phyloP scores from a whole-genome alignment of 2,113 vertebrate genomes.

The Taurulus bubalis region DNA sequence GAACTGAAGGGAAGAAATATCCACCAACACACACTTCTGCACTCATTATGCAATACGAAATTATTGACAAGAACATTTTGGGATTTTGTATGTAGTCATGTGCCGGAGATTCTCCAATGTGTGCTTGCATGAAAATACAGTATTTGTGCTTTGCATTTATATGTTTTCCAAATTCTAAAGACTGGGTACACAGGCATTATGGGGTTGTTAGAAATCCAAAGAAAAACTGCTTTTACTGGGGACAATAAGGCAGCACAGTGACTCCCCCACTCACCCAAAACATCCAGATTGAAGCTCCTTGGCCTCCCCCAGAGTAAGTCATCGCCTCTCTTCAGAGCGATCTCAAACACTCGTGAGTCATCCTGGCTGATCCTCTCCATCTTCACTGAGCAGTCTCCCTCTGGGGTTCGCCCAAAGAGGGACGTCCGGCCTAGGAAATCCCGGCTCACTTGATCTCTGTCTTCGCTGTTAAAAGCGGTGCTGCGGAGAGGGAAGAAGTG shows the following conservation, averaged over 20 bases:
- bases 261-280: slow-evolving; percentile 69
- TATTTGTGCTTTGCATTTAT: neutral
- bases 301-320: slow-evolving; percentile 68
- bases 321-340: slow-evolving; percentile 69
- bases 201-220: neutral
- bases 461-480: slow-evolving; percentile 75
- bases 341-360: slow-evolving; percentile 71
- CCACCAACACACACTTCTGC: neutral
- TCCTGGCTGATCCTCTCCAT: slow-evolving; percentile 65
- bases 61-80: neutral
- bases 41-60: neutral
- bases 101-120: too few relatives aligned
- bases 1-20: neutral
- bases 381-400: slow-evolving; percentile 84
- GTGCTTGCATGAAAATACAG: neutral
- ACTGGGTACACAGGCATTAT: neutral
- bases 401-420: slow-evolving; percentile 65
- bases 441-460: slow-evolving; percentile 52
- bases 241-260: neutral
- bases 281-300: slow-evolving; percentile 56
- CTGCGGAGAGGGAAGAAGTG: slow-evolving; percentile 36
- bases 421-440: slow-evolving; percentile 72
- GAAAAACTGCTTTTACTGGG: neutral
- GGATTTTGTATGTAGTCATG: neutral
- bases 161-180: neutral